Evolutionary conservation across 1,140 invertebrate species (phyloP), one percentile per base, ranked within the genome.

Genomic region (Zaprionus davidi): DNA sequence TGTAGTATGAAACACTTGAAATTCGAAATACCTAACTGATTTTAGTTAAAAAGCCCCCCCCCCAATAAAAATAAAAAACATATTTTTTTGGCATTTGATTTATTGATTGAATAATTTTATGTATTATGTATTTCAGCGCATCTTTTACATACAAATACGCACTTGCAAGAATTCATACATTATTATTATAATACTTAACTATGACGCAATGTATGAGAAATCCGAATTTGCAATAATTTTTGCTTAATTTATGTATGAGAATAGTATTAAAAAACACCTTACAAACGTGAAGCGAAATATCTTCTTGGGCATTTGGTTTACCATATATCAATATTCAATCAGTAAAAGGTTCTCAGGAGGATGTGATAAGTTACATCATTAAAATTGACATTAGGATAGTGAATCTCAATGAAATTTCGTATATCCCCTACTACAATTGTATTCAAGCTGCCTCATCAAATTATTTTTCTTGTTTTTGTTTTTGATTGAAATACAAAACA

Each of bases 141-240:
- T 80, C 74, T 78, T 78, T 71, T 88, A 84, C 72, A 80, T 81
- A 72, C 74, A 88, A 87, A 88, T 71, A 78, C 85, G 79, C 81
- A 76, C 76, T 70, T 85, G 63, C 75, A 88, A 87, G 60, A 71
- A 88, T 83, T 79, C 83, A 87, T 87, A 87, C 81, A 87, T 88
- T 77, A 73, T 80, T 85, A 76, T 69, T 86, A 78, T 88, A 81
- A 81, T 88, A 84, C 84, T 87, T 90, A 87, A 87, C 84, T 87
- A 87, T 73, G 84, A 88, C 84, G 82, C 84, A 84, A 87, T 88
- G 80, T 84, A 76, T 83, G 81, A 88, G 82, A 80, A 87, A 88
- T 78, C 57, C 44, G 49, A 85, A 75, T 73, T 68, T 78, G 82
- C 78, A 84, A 69, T 71, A 55, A 57, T 38, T 67, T 64, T 76